phyloP scores from a whole-genome alignment of 1,140 invertebrate genomes.

The Drosophila auraria region DNA sequence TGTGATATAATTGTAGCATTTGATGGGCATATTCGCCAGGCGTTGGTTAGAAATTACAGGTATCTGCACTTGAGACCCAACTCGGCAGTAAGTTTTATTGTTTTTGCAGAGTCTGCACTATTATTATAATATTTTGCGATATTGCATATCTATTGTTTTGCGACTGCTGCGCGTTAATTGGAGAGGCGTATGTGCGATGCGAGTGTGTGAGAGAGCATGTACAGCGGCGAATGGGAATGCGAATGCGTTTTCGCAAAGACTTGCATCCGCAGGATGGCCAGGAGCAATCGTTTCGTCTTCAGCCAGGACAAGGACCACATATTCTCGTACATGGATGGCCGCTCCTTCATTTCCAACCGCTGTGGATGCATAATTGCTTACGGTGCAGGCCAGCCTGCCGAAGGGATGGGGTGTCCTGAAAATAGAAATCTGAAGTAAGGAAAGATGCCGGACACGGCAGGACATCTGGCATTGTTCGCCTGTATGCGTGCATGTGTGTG shows the following conservation, averaged over 20 bases:
- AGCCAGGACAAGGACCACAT: constrained; percentile 32
- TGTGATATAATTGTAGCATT: constrained; percentile 5
- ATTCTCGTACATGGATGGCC: constrained; percentile 38
- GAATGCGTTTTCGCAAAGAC: constrained; percentile 42
- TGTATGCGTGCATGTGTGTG: constrained; percentile 5
- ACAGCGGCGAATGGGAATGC: constrained; percentile 8
- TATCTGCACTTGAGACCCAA: background rate
- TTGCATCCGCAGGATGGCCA: constrained; percentile 38
- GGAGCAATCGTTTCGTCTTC: constrained; percentile 23
- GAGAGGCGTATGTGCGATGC: background rate
- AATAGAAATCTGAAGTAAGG: constrained; percentile 59
- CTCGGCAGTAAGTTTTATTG: constrained; percentile 13
- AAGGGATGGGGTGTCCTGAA: constrained; percentile 25
- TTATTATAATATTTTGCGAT: constrained; percentile 39
- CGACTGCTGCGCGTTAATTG: constrained; percentile 28
- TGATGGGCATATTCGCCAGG: too few relatives aligned
- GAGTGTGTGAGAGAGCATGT: background rate
- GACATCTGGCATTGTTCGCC: constrained; percentile 55
- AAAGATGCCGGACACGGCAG: constrained; percentile 69
- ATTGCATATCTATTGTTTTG: constrained; percentile 43
- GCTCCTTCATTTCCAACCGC: constrained; percentile 49
- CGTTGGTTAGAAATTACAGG: constrained; percentile 8
- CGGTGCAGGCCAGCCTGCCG: constrained; percentile 35
- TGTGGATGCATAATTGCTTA: constrained; percentile 66
- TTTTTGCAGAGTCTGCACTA: constrained; percentile 33